phyloP scores from a whole-genome alignment of 1,140 invertebrate species.

The Adoxophyes honmai region DNA sequence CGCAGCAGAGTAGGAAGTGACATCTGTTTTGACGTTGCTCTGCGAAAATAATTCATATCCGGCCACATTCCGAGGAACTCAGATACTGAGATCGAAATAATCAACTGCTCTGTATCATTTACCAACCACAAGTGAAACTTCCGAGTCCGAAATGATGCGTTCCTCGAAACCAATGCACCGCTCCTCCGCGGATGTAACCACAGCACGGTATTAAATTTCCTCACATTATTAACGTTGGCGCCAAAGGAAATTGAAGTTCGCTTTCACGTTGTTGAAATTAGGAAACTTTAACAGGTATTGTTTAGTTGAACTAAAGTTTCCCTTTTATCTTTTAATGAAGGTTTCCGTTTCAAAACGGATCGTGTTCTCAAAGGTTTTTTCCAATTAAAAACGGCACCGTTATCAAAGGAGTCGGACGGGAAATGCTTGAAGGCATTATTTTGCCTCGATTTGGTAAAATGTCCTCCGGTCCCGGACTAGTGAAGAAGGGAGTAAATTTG shows the following conservation, averaged over 20 bases:
- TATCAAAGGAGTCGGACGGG: neutral
- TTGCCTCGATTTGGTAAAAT: constrained; percentile 9
- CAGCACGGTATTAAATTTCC: neutral
- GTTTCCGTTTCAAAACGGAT: constrained; percentile 17
- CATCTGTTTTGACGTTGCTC: constrained; percentile 6
- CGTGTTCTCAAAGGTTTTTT: neutral
- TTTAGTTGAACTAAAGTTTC: constrained; percentile 20
- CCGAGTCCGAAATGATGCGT: too few relatives aligned
- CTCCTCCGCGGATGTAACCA: neutral
- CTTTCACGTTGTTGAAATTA: constrained; percentile 3
- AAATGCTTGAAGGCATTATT: constrained; percentile 8
- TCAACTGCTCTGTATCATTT: too few relatives aligned
- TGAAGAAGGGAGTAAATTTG: neutral
- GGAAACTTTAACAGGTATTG: constrained; percentile 6
- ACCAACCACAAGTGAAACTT: too few relatives aligned
- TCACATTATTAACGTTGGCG: neutral
- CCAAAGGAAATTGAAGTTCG: constrained; percentile 6
- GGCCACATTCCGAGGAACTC: neutral
- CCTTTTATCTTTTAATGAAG: constrained; percentile 33
- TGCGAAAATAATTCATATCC: constrained; percentile 10
- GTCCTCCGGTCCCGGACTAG: constrained; percentile 3
- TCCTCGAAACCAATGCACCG: neutral
- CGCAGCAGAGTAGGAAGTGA: neutral
- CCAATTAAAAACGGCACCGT: neutral
- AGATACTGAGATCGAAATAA: neutral